A percentile compares a stretch with the other conserved stretches of the same genome.
These are phyloP conservation scores for Corythornis madagascariensis DNA, from an alignment of 2,113 vertebrate species.

Conservation along the genomic window DNA sequence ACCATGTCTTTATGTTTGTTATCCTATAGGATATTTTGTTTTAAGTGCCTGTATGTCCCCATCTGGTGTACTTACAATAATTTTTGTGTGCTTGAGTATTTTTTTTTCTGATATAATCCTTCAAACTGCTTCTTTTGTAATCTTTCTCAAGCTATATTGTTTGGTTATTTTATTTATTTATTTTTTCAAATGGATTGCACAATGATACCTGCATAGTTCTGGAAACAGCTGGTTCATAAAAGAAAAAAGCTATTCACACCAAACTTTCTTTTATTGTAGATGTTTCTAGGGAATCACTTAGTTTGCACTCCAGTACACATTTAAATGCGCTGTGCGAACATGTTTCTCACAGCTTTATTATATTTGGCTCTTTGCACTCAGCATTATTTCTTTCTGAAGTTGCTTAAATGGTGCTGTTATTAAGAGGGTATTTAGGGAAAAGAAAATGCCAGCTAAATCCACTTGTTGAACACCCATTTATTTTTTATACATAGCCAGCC, in stretches of 20 bases:
- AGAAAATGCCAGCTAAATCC: neutral
- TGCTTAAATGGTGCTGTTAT: neutral
- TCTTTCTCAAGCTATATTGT: neutral
- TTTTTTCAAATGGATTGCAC: neutral
- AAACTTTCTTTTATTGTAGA: neutral
- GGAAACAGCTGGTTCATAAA: neutral
- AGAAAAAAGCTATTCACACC: neutral
- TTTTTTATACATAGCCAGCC: neutral
- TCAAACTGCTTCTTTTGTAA: neutral
- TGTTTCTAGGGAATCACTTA: constrained; percentile 21
- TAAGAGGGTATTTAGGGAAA: neutral
- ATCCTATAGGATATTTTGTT: neutral
- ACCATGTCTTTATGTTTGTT: neutral
- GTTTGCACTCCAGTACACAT: neutral
- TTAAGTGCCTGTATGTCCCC: neutral
- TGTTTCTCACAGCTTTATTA: neutral
- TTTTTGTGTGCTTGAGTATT: neutral
- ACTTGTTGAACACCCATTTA: neutral
- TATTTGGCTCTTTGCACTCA: neutral
- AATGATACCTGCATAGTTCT: neutral
- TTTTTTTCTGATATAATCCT: neutral
- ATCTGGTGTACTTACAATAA: neutral
- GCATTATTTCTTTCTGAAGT: neutral
- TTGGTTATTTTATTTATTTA: neutral
- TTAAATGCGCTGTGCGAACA: neutral